Evolutionary conservation across 2,888 invertebrate species (phyloP), one percentile per base, ranked within the genome.

Genomic region (Tineola bisselliella): DNA sequence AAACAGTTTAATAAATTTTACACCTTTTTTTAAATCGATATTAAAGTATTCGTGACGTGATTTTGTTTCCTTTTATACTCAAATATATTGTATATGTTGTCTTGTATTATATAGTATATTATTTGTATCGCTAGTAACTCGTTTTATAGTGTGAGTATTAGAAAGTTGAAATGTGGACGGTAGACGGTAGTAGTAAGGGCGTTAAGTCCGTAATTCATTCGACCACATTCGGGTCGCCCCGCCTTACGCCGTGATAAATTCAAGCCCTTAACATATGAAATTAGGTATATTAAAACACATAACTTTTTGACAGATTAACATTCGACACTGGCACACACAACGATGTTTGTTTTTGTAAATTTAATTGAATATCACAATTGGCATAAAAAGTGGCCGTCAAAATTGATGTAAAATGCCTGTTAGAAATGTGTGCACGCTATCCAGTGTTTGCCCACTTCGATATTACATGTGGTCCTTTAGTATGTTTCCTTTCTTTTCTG

Each of bases 401-500:
- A 62, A 52, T 59, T 70, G 68, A 73, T 78, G 74, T 76, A 71
- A 77, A 70, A 80, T 79, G 84, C 78, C 84, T 86, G 83, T 79
- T 83, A 81, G 81, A 77, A 72, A 75, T 81, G 84, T 84, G 74
- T 84, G 86, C 86, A 87, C 87, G 86, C 83, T 75, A 75, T 77
- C 82, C 84, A 76, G 71, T 82, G 76, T 83, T 72, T 84, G 71
- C 78, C 25, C 84, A 84, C 80, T 84, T 79, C 74, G 69, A 78
- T 83, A 82, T 84, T 87, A 84, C 84, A 84, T 87, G 86, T 87
- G 84, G 82, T 84, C 84, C 75, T 75, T 78, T 74, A 75, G 81
- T 80, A 70, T 66, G 64, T 75, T 77, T 73, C 67, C 66, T 76
- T 70, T 70, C 66, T 62, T 68, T 73, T 67, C 65, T 76, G 76